Evolutionary conservation across 23 tunicate genomes (phyloP), one percentile per base, ranked within the genome.

Genomic region (Clavelina lepadiformis): DNA sequence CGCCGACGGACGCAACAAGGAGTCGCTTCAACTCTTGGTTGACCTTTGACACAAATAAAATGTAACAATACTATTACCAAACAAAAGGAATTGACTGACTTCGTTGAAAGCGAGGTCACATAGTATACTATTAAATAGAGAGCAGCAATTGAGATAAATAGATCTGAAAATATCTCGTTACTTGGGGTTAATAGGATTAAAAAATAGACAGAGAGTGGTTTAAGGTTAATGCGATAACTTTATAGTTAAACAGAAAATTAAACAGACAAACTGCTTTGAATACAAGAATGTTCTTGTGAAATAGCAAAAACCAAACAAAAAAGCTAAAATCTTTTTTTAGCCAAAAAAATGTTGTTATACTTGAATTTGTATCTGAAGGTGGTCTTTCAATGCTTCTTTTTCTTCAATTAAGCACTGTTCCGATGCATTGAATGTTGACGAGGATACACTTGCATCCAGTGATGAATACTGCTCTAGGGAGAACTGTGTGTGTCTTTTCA

Each of bases 1-100:
- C 95, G 0, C 95, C 95, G 30, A 86, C 82, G 0, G 95, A 86
- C 11, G 95, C 95, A 47, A 86, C 95, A 5, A 86, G 69, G 7
- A 86, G 65, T 35, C 83, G 51, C 47, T 86, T 86, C 28, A 86
- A 34, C 35, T 86, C 95, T 59, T 86, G 95, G 57, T 86, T 86
- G 7, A 86, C 95, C 95, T 86, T 33, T 19, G 41, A 31, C 25
- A 31, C 36, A 28, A 72, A 28, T 37, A 41, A 8, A 41, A 41
- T 8, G 49, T 41, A 41, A 15, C 49, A 41, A 41, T 41, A 8
- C 49, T 8, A 15, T 8, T 15, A 41, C 13, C 49, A 66, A 46
- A 66, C 19, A 46, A 63, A 21, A 36, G 22, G 22, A n/a, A 3
- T 59, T 59, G 19, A 28, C 8, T 28, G 22, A 53, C 18, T 53